These are phyloP conservation scores for Saguinus midas DNA, from an alignment of 2,113 vertebrate genomes.

Conservation along the genomic window DNA sequence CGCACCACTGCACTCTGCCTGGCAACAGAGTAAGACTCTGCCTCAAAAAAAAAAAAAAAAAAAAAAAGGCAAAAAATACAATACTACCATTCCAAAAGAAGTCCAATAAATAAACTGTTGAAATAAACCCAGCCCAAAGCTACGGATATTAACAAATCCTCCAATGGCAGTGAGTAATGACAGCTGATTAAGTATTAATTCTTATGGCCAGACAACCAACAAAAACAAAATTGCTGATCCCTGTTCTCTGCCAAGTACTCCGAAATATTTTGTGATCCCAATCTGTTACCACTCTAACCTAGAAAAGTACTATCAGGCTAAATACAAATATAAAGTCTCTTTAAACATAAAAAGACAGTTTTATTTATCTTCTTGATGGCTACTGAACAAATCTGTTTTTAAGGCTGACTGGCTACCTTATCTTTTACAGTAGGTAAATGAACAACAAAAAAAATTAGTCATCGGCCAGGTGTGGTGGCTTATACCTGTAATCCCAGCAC, in stretches of 20 bases:
- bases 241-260: not conserved
- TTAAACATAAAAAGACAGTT: not conserved
- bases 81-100: not conserved
- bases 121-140: not conserved
- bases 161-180: not conserved
- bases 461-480: no score
- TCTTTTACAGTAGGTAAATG: not conserved
- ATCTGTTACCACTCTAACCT: not conserved
- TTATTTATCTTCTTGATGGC: not conserved
- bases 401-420: not conserved
- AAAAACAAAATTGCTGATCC: not conserved
- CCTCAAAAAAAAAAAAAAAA: not conserved
- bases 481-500: no score
- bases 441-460: no score
- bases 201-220: not conserved
- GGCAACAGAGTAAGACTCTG: not conserved
- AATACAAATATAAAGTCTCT: not conserved
- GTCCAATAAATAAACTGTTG: not conserved
- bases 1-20: no score
- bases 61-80: not conserved
- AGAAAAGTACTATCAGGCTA: not conserved
- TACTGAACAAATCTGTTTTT: not conserved
- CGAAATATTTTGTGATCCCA: not conserved
- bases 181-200: constrained; percentile 46
- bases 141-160: not conserved